Evolutionary conservation across 2,888 invertebrate genomes (phyloP).

Genomic region (Acleris holmiana): DNA sequence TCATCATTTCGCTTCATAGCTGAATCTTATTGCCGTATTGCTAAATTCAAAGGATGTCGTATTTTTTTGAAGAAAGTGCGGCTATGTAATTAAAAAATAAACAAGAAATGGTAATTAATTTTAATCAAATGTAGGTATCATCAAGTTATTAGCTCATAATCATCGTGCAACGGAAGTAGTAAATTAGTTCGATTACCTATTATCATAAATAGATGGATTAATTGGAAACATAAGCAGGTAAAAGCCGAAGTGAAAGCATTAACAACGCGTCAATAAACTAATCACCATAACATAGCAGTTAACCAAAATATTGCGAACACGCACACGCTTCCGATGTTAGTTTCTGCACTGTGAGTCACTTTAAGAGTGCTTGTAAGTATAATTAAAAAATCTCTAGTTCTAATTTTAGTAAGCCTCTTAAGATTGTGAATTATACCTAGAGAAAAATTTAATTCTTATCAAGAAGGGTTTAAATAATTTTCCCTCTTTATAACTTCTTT

Average conservation of each 20-base stretch:
- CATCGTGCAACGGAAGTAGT: constrained; percentile 19
- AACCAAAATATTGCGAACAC: constrained; percentile 55
- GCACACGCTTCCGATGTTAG: constrained; percentile 63
- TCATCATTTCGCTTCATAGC: no score
- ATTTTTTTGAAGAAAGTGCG: not conserved
- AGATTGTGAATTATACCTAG: no score
- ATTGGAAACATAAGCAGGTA: constrained; percentile 23
- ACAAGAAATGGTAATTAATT: constrained; percentile 1
- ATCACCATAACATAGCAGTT: constrained; percentile 59
- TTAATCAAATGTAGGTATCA: constrained; percentile 11
- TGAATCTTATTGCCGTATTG: no score
- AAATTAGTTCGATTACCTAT: constrained; percentile 17
- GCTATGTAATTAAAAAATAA: not conserved
- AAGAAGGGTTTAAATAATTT: no score
- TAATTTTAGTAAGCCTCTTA: no score
- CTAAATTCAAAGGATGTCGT: no score
- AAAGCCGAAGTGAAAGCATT: constrained; percentile 68
- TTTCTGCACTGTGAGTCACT: constrained; percentile 43
- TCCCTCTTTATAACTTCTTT: not conserved
- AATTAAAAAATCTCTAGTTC: no score
- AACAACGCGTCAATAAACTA: constrained; percentile 58
- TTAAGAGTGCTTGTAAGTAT: no score
- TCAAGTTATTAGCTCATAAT: constrained; percentile 12
- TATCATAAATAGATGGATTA: constrained; percentile 13
- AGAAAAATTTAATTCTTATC: no score